A percentile compares a stretch with the other conserved stretches of the same genome.
These are phyloP conservation scores for Phylloscopus trochiloides DNA, from an alignment of 2,113 vertebrate species.

Conservation along the genomic window DNA sequence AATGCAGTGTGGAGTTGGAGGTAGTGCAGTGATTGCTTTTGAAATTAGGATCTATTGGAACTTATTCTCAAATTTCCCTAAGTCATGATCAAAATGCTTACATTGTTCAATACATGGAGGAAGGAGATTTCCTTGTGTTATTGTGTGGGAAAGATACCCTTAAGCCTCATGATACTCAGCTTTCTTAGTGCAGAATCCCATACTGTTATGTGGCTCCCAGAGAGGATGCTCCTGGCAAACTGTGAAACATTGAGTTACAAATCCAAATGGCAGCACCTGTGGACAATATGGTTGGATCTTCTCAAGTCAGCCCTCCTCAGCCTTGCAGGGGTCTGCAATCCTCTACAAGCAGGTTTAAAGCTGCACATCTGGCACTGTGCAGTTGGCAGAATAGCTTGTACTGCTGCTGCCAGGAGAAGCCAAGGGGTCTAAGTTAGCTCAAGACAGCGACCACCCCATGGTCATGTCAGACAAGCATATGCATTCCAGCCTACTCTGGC, in stretches of 20 bases:
- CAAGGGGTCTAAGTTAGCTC: neutral
- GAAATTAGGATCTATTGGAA: neutral
- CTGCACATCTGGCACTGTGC: neutral
- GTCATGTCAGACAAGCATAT: rapidly evolving
- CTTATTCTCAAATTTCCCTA: neutral
- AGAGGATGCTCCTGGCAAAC: neutral
- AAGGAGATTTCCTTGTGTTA: neutral
- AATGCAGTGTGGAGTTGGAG: neutral
- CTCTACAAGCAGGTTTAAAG: neutral
- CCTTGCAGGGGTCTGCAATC: neutral
- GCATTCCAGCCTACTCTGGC: neutral
- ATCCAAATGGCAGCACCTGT: neutral
- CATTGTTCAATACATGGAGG: neutral
- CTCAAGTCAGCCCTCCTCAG: neutral
- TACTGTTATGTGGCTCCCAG: neutral
- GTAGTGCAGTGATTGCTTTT: neutral
- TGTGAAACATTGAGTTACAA: neutral
- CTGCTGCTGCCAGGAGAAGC: neutral
- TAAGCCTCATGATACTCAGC: neutral
- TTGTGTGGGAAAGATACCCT: neutral
- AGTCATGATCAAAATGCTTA: neutral
- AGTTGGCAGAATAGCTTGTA: neutral
- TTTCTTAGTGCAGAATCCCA: neutral
- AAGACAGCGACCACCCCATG: neutral
- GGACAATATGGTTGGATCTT: rapidly evolving